These are phyloP conservation scores for Heloderma charlesbogerti DNA, from an alignment of 2,113 vertebrate species.

Conservation along the genomic window DNA sequence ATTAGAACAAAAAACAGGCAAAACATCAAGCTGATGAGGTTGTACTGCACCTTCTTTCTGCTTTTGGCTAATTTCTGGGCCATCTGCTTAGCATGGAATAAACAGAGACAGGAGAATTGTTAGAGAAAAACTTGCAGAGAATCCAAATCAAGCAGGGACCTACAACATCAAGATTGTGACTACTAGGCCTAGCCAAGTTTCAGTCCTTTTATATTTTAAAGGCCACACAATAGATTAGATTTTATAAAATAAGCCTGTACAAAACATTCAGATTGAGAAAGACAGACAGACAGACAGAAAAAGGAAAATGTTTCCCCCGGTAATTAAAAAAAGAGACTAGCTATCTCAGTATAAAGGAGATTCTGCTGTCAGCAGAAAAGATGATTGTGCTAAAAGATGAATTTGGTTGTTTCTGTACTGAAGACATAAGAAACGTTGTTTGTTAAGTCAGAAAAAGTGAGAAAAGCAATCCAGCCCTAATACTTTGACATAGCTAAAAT, in stretches of 20 bases:
- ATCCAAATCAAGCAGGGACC: conserved; percentile 69
- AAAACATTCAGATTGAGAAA: neutral
- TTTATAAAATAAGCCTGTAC: conserved; percentile 29
- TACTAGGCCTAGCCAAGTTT: conserved; percentile 27
- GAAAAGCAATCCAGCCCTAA: neutral
- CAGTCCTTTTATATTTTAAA: conserved; percentile 30
- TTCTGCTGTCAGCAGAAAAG: neutral
- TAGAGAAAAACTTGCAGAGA: conserved; percentile 80
- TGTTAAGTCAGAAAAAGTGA: neutral
- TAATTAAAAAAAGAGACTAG: neutral
- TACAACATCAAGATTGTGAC: conserved; percentile 43
- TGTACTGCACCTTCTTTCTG: conserved; percentile 99
- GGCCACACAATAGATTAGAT: conserved; percentile 3
- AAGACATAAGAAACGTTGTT: neutral
- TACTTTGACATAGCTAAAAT: neutral
- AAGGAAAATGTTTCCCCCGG: neutral
- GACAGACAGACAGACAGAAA: conserved; percentile 14
- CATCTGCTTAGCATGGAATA: conserved; percentile 96
- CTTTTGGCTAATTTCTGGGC: conserved; percentile 99
- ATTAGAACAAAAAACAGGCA: conserved; percentile 77
- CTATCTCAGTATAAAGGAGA: neutral
- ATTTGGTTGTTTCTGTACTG: neutral
- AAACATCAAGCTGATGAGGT: conserved; percentile 84
- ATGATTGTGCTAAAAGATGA: neutral
- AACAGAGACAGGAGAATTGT: conserved; percentile 92